Evolutionary conservation across 35 echinoderm and acorn worm genomes (phyloP).

Genomic region (Holothuria glaberrima): DNA sequence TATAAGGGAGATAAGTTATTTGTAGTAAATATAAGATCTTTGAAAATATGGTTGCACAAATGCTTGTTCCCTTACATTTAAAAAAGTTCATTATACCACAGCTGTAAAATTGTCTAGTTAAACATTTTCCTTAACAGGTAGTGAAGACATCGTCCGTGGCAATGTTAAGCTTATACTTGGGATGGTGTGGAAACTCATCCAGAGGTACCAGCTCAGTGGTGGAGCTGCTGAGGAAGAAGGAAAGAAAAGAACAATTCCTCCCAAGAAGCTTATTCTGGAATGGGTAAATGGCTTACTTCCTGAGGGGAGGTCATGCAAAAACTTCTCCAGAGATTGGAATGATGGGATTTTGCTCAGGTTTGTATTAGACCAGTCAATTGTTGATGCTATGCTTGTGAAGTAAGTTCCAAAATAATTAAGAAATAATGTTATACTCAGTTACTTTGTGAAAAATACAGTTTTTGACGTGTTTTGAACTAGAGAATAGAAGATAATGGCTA

Average conservation of each 20-base stretch:
- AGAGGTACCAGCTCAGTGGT: constrained; percentile 81
- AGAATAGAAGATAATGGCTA: no score
- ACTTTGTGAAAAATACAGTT: no score
- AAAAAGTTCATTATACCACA: no score
- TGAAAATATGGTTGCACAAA: no score
- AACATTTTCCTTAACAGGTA: constrained; percentile 47
- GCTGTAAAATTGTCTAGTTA: no score
- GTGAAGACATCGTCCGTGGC: constrained; percentile 84
- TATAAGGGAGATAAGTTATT: no score
- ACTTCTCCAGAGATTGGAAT: constrained; percentile 96
- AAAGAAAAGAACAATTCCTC: constrained; percentile 49
- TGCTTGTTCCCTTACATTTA: no score
- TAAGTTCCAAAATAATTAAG: not conserved
- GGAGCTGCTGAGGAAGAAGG: not conserved
- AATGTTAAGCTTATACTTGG: constrained; percentile 93
- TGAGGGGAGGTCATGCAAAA: constrained; percentile 54
- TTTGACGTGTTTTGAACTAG: no score
- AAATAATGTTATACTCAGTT: no score
- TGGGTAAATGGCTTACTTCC: constrained; percentile 90
- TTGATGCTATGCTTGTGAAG: not conserved
- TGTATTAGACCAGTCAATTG: not conserved
- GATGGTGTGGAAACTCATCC: constrained; percentile 80
- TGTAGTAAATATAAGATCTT: no score
- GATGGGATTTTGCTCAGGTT: constrained; percentile 90
- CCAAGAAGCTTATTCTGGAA: constrained; percentile 93